These are phyloP conservation scores for Synanthedon myopaeformis DNA, from an alignment of 2,888 invertebrate genomes.

Conservation along the genomic window DNA sequence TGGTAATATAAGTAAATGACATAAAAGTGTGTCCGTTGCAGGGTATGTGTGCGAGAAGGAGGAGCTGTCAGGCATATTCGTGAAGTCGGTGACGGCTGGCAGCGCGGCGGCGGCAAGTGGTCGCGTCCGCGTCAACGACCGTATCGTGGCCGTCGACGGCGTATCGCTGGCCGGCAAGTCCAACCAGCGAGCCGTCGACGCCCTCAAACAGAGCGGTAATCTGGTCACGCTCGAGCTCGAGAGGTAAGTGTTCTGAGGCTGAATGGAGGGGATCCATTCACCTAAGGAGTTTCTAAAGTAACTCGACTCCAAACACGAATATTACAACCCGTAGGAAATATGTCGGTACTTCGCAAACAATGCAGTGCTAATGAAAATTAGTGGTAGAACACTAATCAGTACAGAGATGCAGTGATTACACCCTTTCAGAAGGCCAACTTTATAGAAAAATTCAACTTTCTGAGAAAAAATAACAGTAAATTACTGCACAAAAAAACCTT, in stretches of 20 bases:
- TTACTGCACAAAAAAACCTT: too few relatives aligned
- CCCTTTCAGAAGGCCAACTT: too few relatives aligned
- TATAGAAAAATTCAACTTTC: too few relatives aligned
- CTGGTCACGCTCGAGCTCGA: conserved; percentile 90
- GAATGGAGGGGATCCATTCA: too few relatives aligned
- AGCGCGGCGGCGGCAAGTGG: conserved; percentile 96
- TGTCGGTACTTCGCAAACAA: too few relatives aligned
- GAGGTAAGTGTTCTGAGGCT: conserved; percentile 42
- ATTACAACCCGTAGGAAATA: too few relatives aligned
- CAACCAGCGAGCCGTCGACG: conserved; percentile 97
- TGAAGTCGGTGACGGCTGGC: conserved; percentile 96
- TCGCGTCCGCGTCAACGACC: conserved; percentile 95
- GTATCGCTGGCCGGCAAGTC: conserved; percentile 94
- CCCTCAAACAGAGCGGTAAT: conserved; percentile 92
- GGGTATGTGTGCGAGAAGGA: conserved; percentile 98
- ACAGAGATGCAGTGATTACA: too few relatives aligned
- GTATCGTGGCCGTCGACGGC: conserved; percentile 98
- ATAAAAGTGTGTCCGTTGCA: conserved; percentile 10
- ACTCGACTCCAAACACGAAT: too few relatives aligned
- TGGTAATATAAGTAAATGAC: not conserved
- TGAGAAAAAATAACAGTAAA: too few relatives aligned
- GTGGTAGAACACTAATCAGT: too few relatives aligned
- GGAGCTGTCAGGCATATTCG: conserved; percentile 98
- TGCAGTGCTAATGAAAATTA: too few relatives aligned
- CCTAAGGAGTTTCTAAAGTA: too few relatives aligned